phyloP scores from a whole-genome alignment of 1,140 invertebrate genomes.

The Eriosoma lanigerum region DNA sequence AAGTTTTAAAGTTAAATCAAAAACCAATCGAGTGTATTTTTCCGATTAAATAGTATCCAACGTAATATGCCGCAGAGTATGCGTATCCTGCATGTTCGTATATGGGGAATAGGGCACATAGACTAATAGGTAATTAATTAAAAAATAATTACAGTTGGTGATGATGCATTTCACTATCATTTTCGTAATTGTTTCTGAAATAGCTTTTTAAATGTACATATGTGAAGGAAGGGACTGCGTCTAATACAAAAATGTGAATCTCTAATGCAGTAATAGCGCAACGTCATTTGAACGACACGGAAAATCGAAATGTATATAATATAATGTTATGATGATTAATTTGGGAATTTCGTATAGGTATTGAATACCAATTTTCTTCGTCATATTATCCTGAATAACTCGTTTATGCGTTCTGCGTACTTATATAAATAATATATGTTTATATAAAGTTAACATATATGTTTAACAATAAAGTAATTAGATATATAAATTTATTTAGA shows the following conservation, averaged over 20 bases:
- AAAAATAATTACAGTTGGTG: background rate
- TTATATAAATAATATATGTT: too few species aligned
- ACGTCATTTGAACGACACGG: background rate
- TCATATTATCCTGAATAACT: too few species aligned
- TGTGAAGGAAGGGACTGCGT: background rate
- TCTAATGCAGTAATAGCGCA: background rate
- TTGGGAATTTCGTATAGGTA: background rate
- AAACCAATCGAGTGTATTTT: background rate
- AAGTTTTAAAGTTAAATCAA: too few species aligned
- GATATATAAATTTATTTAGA: too few species aligned
- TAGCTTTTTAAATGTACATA: constrained; percentile 10
- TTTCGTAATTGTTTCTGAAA: constrained; percentile 11
- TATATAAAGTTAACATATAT: too few species aligned
- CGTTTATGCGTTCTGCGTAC: too few species aligned
- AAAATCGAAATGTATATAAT: background rate
- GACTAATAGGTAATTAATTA: background rate
- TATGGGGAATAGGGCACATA: background rate
- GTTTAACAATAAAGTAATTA: too few species aligned
- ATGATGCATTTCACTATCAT: constrained; percentile 5
- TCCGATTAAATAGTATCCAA: background rate
- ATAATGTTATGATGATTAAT: background rate
- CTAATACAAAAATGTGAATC: background rate
- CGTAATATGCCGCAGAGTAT: too few species aligned
- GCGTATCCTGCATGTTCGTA: too few species aligned
- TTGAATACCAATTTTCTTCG: too few species aligned